Evolutionary conservation across 2,888 invertebrate genomes (phyloP), one percentile per base, ranked within the genome.

Genomic region (Gerosis bhagava): DNA sequence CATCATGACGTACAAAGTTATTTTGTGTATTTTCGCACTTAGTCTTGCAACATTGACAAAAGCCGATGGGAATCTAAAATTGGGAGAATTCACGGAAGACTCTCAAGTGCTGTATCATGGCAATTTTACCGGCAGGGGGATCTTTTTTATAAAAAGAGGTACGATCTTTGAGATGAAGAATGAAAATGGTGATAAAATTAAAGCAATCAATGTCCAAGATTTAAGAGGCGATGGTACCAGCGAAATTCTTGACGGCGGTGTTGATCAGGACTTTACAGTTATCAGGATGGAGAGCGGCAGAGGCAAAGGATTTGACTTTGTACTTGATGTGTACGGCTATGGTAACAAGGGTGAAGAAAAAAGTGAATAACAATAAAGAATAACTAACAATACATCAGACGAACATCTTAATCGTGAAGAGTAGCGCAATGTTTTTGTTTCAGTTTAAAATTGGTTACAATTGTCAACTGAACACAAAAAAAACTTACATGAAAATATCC

Each of bases 271-370:
- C 26, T 49, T 28, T 17, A 43, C 24, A 3, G 35, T 34, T 0
- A 22, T 49, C 11, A 44, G 34, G 15, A 17, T 49, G 3, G 49
- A 49, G 11, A 49, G 49, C 28, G 17, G 10, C 13, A 31, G 49
- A 12, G 29, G 49, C 7, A 29, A 19, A 7, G 43, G 43, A 0
- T 49, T 39, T 12, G 44, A 37, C 7, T 49, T 49, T 11, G 10
- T 39, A 1, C 21, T 49, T 6, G 37, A 44, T n/a, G 22, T 49
- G 13, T 49, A 49, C 8, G 49, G 46, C 12, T 46, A 42, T 17
- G 16, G 21, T 8, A 42, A 41, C 15, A 10, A 36, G n/a, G 16
- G 21, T 3, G 7, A 37, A n/a, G n/a, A n/a, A n/a, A n/a, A n/a
- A n/a, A n/a, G n/a, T n/a, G n/a, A 21, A 7, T 3, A 22, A 16